Evolutionary conservation across 2,797 vertebrate genomes (phyloP), one percentile per base, ranked within the genome.

Genomic region (Micropoecilia bifurca): DNA sequence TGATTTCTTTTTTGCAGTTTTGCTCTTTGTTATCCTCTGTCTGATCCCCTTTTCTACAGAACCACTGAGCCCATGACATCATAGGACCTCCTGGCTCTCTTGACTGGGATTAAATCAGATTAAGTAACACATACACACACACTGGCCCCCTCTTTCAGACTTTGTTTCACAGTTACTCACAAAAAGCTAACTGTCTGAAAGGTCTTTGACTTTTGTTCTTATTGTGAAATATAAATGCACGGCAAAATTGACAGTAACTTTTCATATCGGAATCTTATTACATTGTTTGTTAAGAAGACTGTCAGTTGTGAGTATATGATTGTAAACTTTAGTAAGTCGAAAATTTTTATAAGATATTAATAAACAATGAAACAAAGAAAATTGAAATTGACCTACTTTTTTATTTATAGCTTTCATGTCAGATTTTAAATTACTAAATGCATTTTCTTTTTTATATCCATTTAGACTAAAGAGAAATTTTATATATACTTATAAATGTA

Each of bases 51-150:
- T 88, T 85, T 81, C 77, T 74, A 85, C 73, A 80, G 75, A 82
- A 77, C 85, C 85, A 81, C 80, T 82, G 71, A 86, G 75, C 59
- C 81, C 68, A 85, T 92, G 91, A 90, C 91, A 86, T 92, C 90
- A 92, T 76, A 90, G 90, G 87, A 91, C 78, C 81, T 83, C 80
- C 89, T 84, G 85, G 80, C 78, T 50, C 77, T 79, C 74, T 90
- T 88, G 82, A 83, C 79, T 78, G 76, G 85, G 91, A 93, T 94
- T 92, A 94, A 88, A 88, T 83, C 77, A 87, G 90, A 93, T 93
- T 91, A 92, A 89, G 86, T 80, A 84, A 91, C 75, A 86, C 79
- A 80, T 57, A 81, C 47, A 74, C 80, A 71, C 59, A 79, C 10
- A 76, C 3, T 6, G 73, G 61, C 33, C 20, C 66, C 61, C 20